Base-by-base conservation (phyloP, 2,797 vertebrate genomes). In the Brotula barbata region DNA sequence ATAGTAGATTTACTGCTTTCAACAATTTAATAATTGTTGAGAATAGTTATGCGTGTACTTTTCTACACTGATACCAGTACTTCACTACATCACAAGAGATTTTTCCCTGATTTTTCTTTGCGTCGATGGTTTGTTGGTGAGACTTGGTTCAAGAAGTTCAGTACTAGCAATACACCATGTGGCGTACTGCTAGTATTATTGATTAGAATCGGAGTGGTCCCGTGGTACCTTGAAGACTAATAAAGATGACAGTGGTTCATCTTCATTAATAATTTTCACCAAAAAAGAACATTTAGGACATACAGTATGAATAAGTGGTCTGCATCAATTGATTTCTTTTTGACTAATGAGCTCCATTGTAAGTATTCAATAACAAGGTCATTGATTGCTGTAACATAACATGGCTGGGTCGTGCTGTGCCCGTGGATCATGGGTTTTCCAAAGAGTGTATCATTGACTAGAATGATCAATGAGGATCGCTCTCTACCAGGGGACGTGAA, bases 281-380 rank as follows among this genome's bases (percentile, higher is more conserved):
- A 78, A 88, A 88, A 83, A 72, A 54, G 82, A 83, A 58, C 77
- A 68, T 85, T 87, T 75, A 80, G 79, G 80, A 85, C 78, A 85
- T 59, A 78, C 83, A 83, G 79, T 85, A 82, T 76, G 80, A 89
- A 78, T 76, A 80, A 75, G 63, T 83, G 78, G 51, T 75, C 65
- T 54, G 14, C 69, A 64, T 69, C 7, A 60, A 89, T 87, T 58
- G 85, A 88, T 86, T 82, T 43, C 7, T 71, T 73, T 62, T 40
- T 79, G 75, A 86, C 76, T 89, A 87, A 89, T 88, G 85, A 90
- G 82, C 81, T 85, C 83, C 71, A 64, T 57, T 55, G 65, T 71
- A 71, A 85, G 88, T 87, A 88, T 88, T 89, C 69, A 39, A 87
- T 88, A 84, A 75, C 86, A 81, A 80, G 71, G 68, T 48, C 80